These are phyloP conservation scores for Kuschelorhynchus macadamiae DNA, from an alignment of 2,888 invertebrate genomes.

Conservation along the genomic window DNA sequence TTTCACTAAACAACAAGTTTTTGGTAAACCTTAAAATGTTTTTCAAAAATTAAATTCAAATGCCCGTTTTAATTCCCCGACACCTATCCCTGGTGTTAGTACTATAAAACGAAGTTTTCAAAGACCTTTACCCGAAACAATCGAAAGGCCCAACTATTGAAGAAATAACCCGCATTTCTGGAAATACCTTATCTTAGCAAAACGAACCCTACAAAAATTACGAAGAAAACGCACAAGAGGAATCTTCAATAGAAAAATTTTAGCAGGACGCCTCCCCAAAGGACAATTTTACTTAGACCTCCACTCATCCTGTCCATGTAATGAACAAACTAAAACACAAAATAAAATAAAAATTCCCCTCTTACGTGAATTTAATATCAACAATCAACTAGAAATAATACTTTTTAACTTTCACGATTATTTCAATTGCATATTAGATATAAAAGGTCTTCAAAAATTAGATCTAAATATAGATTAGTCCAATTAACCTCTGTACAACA, in stretches of 20 bases:
- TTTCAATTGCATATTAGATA: conserved; percentile 7
- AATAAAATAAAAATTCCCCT: conserved; percentile 13
- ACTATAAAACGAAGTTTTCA: no score
- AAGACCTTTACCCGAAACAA: no score
- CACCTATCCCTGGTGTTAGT: no score
- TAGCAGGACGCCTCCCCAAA: conserved; percentile 5
- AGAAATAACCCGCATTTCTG: no score
- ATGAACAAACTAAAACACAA: conserved; percentile 4
- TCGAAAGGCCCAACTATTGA: no score
- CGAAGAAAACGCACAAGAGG: background rate
- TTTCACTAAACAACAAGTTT: conserved; percentile 20
- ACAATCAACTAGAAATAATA: background rate
- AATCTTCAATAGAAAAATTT: conserved; percentile 9
- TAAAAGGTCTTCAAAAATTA: conserved; percentile 15
- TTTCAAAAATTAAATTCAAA: background rate
- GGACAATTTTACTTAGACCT: conserved; percentile 7
- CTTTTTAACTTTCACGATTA: conserved; percentile 10
- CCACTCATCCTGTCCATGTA: conserved; percentile 17
- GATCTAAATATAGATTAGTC: conserved; percentile 4
- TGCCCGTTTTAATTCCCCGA: no score
- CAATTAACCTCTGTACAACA: conserved; percentile 1
- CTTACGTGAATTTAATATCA: conserved; percentile 4
- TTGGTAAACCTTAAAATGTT: conserved; percentile 22
- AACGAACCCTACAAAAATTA: background rate
- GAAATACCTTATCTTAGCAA: no score